phyloP scores from a whole-genome alignment of 2,113 vertebrate species.

The Indicator maculatus region DNA sequence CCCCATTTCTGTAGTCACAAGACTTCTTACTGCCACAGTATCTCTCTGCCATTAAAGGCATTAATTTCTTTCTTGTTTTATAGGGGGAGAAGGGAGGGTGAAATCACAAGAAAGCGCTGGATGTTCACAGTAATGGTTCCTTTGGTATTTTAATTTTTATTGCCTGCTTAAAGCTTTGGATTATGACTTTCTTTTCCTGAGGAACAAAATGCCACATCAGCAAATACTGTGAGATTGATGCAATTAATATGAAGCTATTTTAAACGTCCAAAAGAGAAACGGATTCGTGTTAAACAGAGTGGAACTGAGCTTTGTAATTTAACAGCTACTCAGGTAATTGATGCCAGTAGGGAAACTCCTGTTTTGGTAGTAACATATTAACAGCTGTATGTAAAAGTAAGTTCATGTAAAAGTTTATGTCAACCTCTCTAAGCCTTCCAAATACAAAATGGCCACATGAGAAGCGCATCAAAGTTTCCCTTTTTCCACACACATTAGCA shows the following conservation, averaged over 20 bases:
- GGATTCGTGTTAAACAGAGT: not conserved
- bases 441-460: not conserved
- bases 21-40: not conserved
- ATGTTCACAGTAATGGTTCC: not conserved
- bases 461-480: not conserved
- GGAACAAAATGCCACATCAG: not conserved
- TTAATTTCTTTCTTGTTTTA: not conserved
- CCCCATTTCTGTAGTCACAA: not conserved
- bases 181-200: not conserved
- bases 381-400: not conserved
- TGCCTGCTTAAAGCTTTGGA: not conserved
- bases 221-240: not conserved
- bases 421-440: not conserved
- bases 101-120: not conserved
- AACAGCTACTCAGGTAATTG: not conserved
- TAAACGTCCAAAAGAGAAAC: not conserved
- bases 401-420: not conserved
- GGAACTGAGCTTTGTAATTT: not conserved
- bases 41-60: not conserved
- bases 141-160: slow-evolving; percentile 40
- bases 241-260: not conserved
- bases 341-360: not conserved
- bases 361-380: not conserved
- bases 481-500: not conserved
- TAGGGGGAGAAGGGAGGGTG: not conserved